Conservation (phyloP, 2,888 invertebrate genomes). For the Polyommatus icarus region DNA sequence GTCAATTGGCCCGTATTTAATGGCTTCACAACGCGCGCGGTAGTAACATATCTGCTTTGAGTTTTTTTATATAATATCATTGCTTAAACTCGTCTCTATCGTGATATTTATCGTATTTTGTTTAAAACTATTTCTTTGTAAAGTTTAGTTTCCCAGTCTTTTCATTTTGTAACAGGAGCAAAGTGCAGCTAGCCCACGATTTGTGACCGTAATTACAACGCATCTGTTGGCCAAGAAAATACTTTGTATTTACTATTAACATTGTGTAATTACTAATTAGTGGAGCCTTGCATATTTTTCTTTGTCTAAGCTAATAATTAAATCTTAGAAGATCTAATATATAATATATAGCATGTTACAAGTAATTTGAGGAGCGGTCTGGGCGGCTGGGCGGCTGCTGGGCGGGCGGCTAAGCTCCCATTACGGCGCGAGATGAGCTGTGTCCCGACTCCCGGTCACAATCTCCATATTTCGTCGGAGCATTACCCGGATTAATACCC, state of each 20-base stretch:
- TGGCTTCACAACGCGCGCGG: no score
- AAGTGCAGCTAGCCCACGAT: neutral
- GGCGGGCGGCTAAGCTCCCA: slow-evolving; percentile 10
- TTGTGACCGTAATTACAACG: neutral
- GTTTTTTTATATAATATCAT: no score
- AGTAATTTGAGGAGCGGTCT: neutral
- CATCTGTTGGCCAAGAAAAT: neutral
- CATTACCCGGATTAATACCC: neutral
- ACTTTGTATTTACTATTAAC: neutral
- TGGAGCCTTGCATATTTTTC: neutral
- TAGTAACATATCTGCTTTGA: no score
- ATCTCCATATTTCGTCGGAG: neutral
- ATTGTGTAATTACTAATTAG: neutral
- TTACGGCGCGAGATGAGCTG: slow-evolving; percentile 12
- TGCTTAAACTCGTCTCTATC: no score
- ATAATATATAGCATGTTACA: neutral
- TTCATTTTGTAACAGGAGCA: neutral
- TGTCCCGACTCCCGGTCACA: neutral
- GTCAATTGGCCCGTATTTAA: no score
- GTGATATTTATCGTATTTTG: no score
- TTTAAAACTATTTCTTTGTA: no score
- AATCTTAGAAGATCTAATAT: neutral
- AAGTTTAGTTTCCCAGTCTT: no score
- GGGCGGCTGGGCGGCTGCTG: neutral
- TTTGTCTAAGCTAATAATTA: neutral